Evolutionary conservation across 2,888 invertebrate species (phyloP), one percentile per base, ranked within the genome.

Genomic region (Apotomis betuletana): DNA sequence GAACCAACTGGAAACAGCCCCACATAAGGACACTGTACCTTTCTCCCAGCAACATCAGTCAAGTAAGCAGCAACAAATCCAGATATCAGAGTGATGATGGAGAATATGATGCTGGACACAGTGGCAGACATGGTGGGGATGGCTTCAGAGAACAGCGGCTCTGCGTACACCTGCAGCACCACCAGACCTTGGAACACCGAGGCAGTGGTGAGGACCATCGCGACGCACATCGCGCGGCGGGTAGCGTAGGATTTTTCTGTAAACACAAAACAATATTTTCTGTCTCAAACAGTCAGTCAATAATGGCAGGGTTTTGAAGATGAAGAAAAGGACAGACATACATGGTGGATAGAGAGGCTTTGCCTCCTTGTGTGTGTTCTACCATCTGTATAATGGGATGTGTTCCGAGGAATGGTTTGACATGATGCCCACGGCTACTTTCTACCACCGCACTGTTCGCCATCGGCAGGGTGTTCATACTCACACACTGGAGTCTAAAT

Each of bases 141-240:
- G 0, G 81, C 80, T 52, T 75, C 67, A 3, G 58, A 27, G 77
- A 83, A 83, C 2, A 83, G 67, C 0, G 79, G 77, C 67, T 79
- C 78, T 0, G 80, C 79, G 65, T 80, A 82, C 15, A 82, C 78
- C 62, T 81, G 79, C 4, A 83, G 74, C 12, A 79, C 77, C 12
- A 78, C 69, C 64, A 80, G 70, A 0, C 83, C 83, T 74, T 82
- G 82, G 75, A 80, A 80, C 12, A 81, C 76, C 5, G 75, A 44
- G 1, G 74, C 49, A 0, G 68, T 69, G 10, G 41, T 54, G 0
- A 63, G 54, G 15, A 41, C 41, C 54, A 63, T 9, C 2, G 15
- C 13, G 0, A 54, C n/a, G 3, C 38, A 4, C 4, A 63, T 41
- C 5, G 63, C 63, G 41, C 63, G 63, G 0, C 63, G 63, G 41